phyloP scores from a whole-genome alignment of 2,888 invertebrate species.

The Anthophora plumipes region DNA sequence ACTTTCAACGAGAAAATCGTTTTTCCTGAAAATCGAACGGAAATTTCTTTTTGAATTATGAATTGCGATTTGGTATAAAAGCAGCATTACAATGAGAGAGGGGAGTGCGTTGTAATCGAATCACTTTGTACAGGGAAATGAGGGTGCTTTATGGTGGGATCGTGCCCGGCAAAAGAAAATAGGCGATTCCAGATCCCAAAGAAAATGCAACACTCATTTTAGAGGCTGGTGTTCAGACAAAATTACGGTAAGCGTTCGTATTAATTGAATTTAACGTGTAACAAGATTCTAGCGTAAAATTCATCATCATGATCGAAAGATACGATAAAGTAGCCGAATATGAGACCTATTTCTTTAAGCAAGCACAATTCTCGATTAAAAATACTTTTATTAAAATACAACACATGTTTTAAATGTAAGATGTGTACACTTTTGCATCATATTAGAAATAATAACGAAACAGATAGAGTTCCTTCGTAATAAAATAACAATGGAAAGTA shows the following conservation, averaged over 20 bases:
- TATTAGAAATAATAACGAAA: too few relatives aligned
- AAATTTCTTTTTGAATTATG: constrained; percentile 48
- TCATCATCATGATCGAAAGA: constrained; percentile 8
- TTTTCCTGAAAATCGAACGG: constrained; percentile 44
- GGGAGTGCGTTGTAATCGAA: constrained; percentile 43
- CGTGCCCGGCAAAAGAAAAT: constrained; percentile 51
- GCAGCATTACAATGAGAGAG: constrained; percentile 37
- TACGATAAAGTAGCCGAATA: too few relatives aligned
- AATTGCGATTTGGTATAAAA: constrained; percentile 53
- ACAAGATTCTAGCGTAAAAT: constrained; percentile 12
- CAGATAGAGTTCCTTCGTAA: too few relatives aligned
- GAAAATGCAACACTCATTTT: constrained; percentile 39
- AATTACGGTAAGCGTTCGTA: constrained; percentile 4
- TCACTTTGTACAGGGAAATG: constrained; percentile 53
- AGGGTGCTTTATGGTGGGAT: constrained; percentile 47
- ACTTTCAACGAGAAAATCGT: constrained; percentile 20
- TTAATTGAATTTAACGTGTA: constrained; percentile 12
- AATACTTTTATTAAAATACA: too few relatives aligned
- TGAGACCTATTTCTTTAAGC: too few relatives aligned
- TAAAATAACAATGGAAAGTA: too few relatives aligned
- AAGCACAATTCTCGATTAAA: too few relatives aligned
- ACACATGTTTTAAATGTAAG: too few relatives aligned
- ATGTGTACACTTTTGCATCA: too few relatives aligned
- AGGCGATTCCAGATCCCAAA: constrained; percentile 28
- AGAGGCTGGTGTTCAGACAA: constrained; percentile 7